Percentiles rank a stretch among this genome's conserved stretches.
Conservation (phyloP, 30 jellyfish, hydroid and myxozoan species). For the Hydractinia symbiolongicarpus region DNA sequence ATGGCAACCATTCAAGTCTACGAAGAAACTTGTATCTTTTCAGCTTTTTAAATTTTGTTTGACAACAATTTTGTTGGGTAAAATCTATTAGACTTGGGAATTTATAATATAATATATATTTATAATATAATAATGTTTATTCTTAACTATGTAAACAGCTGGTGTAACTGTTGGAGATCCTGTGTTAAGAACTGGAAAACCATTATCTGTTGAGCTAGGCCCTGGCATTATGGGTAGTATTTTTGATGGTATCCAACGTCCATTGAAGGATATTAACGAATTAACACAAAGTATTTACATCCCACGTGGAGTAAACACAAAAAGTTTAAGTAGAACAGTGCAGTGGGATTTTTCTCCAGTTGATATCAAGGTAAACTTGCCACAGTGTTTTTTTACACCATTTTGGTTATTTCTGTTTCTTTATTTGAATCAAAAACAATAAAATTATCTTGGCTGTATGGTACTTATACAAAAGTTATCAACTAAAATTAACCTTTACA, state of each 20-base stretch:
- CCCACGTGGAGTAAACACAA: slow-evolving; percentile 98
- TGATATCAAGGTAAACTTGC: slow-evolving; percentile 47
- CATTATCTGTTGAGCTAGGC: slow-evolving; percentile 97
- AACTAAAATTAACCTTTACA: neutral
- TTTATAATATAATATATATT: neutral
- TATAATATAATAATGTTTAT: neutral
- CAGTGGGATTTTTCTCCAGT: slow-evolving; percentile 88
- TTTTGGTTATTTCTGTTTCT: neutral
- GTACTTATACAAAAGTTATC: neutral
- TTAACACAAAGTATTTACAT: slow-evolving; percentile 88
- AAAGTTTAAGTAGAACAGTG: slow-evolving; percentile 52
- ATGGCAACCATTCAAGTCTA: slow-evolving; percentile 99
- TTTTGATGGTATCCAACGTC: slow-evolving; percentile 99
- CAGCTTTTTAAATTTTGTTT: neutral
- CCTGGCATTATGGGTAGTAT: slow-evolving; percentile 99
- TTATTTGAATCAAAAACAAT: neutral
- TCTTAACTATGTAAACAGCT: slow-evolving; percentile 46
- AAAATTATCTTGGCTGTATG: neutral
- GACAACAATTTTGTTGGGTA: neutral
- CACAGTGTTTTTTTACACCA: neutral
- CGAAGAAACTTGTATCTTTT: slow-evolving; percentile 97
- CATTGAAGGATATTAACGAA: slow-evolving; percentile 89
- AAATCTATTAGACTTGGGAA: neutral
- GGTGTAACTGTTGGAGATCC: slow-evolving; percentile 99
- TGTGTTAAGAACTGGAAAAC: slow-evolving; percentile 96